Conservation (phyloP, 2,797 vertebrate species). For the Chrosomus eos region DNA sequence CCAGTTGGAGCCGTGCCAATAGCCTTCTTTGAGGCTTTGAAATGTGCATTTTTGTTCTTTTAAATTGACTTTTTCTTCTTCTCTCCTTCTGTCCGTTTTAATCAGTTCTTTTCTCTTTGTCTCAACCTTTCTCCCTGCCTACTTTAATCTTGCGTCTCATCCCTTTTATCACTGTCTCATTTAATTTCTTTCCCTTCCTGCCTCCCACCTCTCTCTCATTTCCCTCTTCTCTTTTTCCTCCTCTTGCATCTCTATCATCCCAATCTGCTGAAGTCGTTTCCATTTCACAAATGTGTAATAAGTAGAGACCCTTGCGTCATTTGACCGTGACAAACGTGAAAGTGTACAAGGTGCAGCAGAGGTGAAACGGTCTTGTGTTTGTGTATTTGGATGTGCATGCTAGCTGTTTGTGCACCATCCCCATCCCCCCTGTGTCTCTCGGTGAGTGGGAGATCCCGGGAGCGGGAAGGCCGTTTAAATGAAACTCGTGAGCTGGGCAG, state of each 20-base stretch:
- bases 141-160: constrained; percentile 42
- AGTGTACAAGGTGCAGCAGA: constrained; percentile 11
- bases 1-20: constrained; percentile 77
- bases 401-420: constrained; percentile 40
- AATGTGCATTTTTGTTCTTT: constrained; percentile 50
- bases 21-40: constrained; percentile 64
- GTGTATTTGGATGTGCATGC: constrained; percentile 37
- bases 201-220: constrained; percentile 20
- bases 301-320: constrained; percentile 46
- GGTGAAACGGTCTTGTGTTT: constrained; percentile 20
- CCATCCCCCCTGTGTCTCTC: constrained; percentile 8
- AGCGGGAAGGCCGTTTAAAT: constrained; percentile 63
- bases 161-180: constrained; percentile 29
- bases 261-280: neutral
- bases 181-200: constrained; percentile 34
- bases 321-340: constrained; percentile 41
- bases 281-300: neutral
- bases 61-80: constrained; percentile 11
- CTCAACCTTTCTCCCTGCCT: constrained; percentile 21
- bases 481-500: constrained; percentile 51
- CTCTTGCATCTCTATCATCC: constrained; percentile 27
- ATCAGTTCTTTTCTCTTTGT: constrained; percentile 19
- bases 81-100: constrained; percentile 31
- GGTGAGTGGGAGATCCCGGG: constrained; percentile 55
- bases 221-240: neutral